phyloP scores from a whole-genome alignment of 2,888 invertebrate species.

The Epicampocera succincta region DNA sequence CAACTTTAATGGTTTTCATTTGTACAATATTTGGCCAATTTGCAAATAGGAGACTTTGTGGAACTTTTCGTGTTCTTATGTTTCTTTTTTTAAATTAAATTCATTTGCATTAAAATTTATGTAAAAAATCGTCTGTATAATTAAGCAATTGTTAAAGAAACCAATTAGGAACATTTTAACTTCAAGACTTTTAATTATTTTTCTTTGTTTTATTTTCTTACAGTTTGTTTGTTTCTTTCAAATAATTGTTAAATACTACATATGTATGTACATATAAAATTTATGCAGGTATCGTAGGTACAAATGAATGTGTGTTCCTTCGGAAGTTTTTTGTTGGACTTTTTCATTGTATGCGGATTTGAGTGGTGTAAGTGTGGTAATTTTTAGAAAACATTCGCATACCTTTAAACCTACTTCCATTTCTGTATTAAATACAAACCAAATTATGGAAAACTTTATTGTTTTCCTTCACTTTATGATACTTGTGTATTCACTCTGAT shows the following conservation, averaged over 20 bases:
- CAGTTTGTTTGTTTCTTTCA: conserved; percentile 8
- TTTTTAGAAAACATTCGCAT: conserved; percentile 7
- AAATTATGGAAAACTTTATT: conserved; percentile 31
- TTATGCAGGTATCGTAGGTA: background rate
- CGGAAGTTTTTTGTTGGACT: background rate
- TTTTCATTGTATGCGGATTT: background rate
- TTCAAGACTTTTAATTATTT: conserved; percentile 12
- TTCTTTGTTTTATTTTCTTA: background rate
- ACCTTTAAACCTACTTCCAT: conserved; percentile 50
- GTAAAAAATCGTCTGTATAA: conserved; percentile 4
- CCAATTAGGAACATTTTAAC: conserved; percentile 25
- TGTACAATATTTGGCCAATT: background rate
- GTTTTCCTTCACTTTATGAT: conserved; percentile 22
- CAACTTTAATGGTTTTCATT: too few relatives aligned
- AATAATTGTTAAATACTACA: conserved; percentile 3
- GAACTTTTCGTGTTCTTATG: background rate
- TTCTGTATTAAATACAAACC: conserved; percentile 34
- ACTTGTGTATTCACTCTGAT: conserved; percentile 3
- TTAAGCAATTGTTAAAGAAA: conserved; percentile 35
- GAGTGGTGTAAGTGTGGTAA: too few relatives aligned
- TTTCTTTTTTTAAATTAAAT: conserved; percentile 5
- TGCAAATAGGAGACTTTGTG: too few relatives aligned
- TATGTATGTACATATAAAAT: too few relatives aligned
- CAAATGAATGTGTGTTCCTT: too few relatives aligned
- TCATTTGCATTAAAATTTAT: background rate